These are phyloP conservation scores for Plodia interpunctella DNA, from an alignment of 1,140 invertebrate species.

Conservation along the genomic window DNA sequence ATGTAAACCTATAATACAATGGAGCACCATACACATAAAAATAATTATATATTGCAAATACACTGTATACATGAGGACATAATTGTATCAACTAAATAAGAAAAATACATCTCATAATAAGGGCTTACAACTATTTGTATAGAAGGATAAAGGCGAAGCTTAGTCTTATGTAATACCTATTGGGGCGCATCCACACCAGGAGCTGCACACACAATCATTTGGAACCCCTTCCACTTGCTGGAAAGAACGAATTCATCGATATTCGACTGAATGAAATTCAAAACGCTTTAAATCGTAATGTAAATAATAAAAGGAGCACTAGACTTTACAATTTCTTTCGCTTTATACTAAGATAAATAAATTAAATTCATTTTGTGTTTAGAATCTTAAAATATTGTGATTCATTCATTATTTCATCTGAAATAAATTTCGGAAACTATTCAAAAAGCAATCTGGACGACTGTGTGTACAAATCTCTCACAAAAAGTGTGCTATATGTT, in stretches of 20 bases:
- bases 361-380: too few relatives aligned
- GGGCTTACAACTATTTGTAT: constrained; percentile 33
- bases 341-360: too few relatives aligned
- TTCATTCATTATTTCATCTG: too few relatives aligned
- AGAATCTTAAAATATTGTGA: too few relatives aligned
- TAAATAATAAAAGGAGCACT: too few relatives aligned
- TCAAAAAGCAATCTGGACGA: too few relatives aligned
- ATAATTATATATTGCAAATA: constrained; percentile 48
- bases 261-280: too few relatives aligned
- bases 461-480: not conserved
- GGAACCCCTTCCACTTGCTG: not conserved
- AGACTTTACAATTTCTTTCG: too few relatives aligned
- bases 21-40: constrained; percentile 64
- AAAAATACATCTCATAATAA: constrained; percentile 39
- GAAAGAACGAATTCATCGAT: too few relatives aligned
- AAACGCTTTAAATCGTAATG: too few relatives aligned
- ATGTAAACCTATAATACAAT: constrained; percentile 64
- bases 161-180: constrained; percentile 33
- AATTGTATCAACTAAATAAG: constrained; percentile 28
- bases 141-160: constrained; percentile 40
- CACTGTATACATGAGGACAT: constrained; percentile 24
- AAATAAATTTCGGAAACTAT: too few relatives aligned
- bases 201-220: constrained; percentile 9
- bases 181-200: constrained; percentile 21
- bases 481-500: not conserved